Base-by-base conservation (phyloP, 2,797 vertebrate species). In the Cygnus olor region DNA sequence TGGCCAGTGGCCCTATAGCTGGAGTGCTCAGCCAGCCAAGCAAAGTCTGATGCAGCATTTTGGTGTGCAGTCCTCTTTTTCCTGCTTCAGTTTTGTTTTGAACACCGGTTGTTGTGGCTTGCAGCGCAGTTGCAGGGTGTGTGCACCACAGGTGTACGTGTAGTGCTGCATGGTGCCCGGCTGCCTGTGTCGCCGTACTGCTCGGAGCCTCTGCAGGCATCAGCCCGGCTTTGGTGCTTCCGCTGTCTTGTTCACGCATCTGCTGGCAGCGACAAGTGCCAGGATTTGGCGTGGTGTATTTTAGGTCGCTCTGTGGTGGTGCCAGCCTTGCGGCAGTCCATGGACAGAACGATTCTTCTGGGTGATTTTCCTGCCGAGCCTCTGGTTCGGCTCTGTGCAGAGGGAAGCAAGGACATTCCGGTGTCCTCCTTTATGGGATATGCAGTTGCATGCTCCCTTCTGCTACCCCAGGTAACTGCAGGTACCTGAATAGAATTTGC, bases 81-180 rank as follows among this genome's bases (percentile, higher is more conserved):
- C 34, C 11, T 5, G 42, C 66, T 6, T 2, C 10, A 36, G 36
- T 36, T 69, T 38, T 32, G 32, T 36, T 49, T 30, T 1, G 6
- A 34, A 5, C 34, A 42, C 24, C 51, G 8, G 42, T 24, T 11
- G 34, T 20, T 36, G 0, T 7, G 28, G 25, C 25, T 21, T 38
- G 57, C 6, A 22, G 44, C 21, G 11, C 80, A 11, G 28, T 30
- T 25, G 32, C 65, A 12, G 21, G 36, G 28, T 4, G 13, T 27
- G 18, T 51, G 28, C 68, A n/a, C 45, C 44, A 8, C 14, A 6
- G 57, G n/a, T 14, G 19, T 58, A 6, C 5, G 25, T 42, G 61
- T 36, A 18, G 38, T 40, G 49, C 20, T 42, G 10, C 27, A 0
- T 10, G 1, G 5, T 42, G 36, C 42, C 27, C 42, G 1, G 6